These are phyloP conservation scores for Eumacrocentrus americanus DNA, from an alignment of 2,888 invertebrate species.

Conservation along the genomic window DNA sequence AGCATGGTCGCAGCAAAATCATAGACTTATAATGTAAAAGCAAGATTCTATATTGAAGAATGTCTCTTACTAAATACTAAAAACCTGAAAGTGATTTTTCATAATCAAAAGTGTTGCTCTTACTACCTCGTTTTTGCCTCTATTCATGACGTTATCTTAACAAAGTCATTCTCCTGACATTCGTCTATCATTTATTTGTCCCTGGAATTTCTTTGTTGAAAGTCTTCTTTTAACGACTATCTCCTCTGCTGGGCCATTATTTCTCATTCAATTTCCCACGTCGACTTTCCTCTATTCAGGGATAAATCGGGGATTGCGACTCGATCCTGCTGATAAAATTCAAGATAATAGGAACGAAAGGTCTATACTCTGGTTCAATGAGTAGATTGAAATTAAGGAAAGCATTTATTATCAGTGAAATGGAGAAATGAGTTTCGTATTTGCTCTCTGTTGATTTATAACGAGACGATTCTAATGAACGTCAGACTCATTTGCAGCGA, in stretches of 20 bases:
- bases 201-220: background rate
- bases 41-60: background rate
- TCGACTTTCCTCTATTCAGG: background rate
- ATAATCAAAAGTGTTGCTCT: background rate
- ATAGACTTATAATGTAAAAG: background rate
- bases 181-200: background rate
- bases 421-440: too few species aligned
- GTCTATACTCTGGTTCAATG: background rate
- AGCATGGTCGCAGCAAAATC: background rate
- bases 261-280: slow-evolving; percentile 12
- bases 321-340: too few species aligned
- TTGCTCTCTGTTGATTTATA: too few species aligned
- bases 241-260: background rate
- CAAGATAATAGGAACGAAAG: background rate
- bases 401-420: background rate
- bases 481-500: too few species aligned
- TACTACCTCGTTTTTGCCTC: background rate
- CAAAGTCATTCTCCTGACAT: background rate
- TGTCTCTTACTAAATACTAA: background rate
- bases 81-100: background rate
- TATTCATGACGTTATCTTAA: background rate
- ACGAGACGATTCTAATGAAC: background rate
- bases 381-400: background rate
- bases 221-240: background rate
- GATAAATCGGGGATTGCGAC: slow-evolving; percentile 2